A percentile compares a stretch with the other conserved stretches of the same genome.
These are phyloP conservation scores for Drosophila paucipuncta DNA, from an alignment of 2,888 invertebrate species.

Conservation along the genomic window DNA sequence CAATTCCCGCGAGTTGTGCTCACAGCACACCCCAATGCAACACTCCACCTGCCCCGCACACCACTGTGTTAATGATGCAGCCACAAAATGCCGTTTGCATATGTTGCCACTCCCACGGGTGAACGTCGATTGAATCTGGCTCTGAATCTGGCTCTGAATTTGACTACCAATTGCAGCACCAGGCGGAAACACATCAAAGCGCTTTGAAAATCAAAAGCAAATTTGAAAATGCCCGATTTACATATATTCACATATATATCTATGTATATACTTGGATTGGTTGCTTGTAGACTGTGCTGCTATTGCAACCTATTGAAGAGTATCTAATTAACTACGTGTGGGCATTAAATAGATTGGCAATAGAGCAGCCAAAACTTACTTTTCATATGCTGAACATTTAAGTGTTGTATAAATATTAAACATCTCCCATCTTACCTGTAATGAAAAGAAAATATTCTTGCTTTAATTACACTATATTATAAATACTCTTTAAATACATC, in stretches of 20 bases:
- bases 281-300: slow-evolving; percentile 22
- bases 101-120: slow-evolving; percentile 72
- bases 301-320: slow-evolving; percentile 1
- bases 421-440: slow-evolving; percentile 26
- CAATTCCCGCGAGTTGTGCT: slow-evolving; percentile 30
- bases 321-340: slow-evolving; percentile 10
- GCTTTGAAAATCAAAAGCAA: slow-evolving; percentile 50
- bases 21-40: background rate
- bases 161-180: slow-evolving; percentile 8
- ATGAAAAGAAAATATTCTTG: background rate
- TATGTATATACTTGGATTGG: slow-evolving; percentile 23
- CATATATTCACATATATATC: background rate
- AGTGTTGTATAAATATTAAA: background rate
- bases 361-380: slow-evolving; percentile 1
- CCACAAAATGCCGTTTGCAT: slow-evolving; percentile 77
- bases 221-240: slow-evolving; percentile 50
- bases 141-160: slow-evolving; percentile 7
- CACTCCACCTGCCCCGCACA: background rate
- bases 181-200: slow-evolving; percentile 66
- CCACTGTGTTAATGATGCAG: slow-evolving; percentile 73
- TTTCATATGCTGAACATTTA: background rate
- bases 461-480: background rate
- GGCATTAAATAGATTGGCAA: background rate
- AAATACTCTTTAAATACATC: background rate
- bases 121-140: slow-evolving; percentile 21